Evolutionary conservation across 2,888 invertebrate genomes (phyloP), one percentile per base, ranked within the genome.

Genomic region (Trichopria drosophilae): DNA sequence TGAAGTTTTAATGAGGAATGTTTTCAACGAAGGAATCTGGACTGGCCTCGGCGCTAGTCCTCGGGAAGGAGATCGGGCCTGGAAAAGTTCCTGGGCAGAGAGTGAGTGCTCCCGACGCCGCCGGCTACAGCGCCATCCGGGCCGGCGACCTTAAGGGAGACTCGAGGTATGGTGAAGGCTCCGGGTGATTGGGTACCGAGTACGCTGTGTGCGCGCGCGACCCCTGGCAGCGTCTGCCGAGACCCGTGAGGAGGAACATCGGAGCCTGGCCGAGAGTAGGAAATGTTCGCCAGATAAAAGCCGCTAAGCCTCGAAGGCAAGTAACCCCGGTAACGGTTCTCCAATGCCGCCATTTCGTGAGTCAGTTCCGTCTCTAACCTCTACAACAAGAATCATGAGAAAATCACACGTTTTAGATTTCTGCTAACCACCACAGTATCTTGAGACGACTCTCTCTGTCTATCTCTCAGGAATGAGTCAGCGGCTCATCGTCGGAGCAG

Each of bases 351-450:
- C 72, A 76, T 71, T 67, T 78, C 77, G 60, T 68, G 69, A 62
- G 75, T 73, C 65, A 81, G 71, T 60, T 75, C 73, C 63, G 79
- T 77, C 72, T 81, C 80, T 72, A 81, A 68, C 75, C 74, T 79
- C 81, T 81, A 80, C 65, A 79, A 78, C 59, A n/a, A n/a, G n/a
- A n/a, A n/a, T n/a, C n/a, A n/a, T n/a, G n/a, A n/a, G n/a, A n/a
- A n/a, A n/a, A n/a, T n/a, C n/a, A n/a, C n/a, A n/a, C n/a, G n/a
- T n/a, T n/a, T n/a, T n/a, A n/a, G n/a, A n/a, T n/a, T n/a, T n/a
- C n/a, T n/a, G n/a, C n/a, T n/a, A n/a, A n/a, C n/a, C n/a, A n/a
- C n/a, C n/a, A n/a, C n/a, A n/a, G n/a, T n/a, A n/a, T n/a, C n/a
- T n/a, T n/a, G n/a, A n/a, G n/a, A n/a, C n/a, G n/a, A n/a, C n/a